Evolutionary conservation across 2,888 invertebrate species (phyloP).

Genomic region (Zhengitettix transpicula): DNA sequence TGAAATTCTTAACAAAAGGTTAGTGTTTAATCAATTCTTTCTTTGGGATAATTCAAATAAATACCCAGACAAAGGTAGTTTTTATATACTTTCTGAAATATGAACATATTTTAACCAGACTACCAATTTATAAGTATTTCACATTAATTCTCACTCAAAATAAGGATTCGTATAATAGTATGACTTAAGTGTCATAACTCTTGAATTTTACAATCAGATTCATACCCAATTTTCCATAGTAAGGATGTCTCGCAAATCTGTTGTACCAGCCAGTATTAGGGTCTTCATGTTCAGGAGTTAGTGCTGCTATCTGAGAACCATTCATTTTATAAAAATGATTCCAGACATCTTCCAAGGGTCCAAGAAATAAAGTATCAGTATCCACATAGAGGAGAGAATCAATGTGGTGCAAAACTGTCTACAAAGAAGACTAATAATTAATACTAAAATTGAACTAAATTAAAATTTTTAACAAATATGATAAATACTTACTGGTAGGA

Average conservation of each 20-base stretch:
- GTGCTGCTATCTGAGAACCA: slow-evolving; percentile 67
- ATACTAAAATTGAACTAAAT: neutral
- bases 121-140: no score
- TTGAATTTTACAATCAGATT: no score
- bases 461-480: no score
- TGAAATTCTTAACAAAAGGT: no score
- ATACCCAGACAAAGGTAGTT: no score
- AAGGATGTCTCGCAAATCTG: slow-evolving; percentile 88
- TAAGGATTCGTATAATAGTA: no score
- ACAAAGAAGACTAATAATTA: slow-evolving; percentile 21
- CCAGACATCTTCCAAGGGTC: slow-evolving; percentile 72
- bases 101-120: no score
- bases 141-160: no score
- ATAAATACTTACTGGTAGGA: slow-evolving; percentile 61
- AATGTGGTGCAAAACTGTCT: slow-evolving; percentile 60
- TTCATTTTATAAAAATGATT: slow-evolving; percentile 66
- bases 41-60: no score
- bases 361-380: slow-evolving; percentile 77
- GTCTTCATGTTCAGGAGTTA: slow-evolving; percentile 82
- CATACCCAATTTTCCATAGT: slow-evolving; percentile 65
- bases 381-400: slow-evolving; percentile 85
- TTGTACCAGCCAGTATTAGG: slow-evolving; percentile 92
- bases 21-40: no score
- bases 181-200: no score
- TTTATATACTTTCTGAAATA: no score